phyloP scores from a whole-genome alignment of 2,113 vertebrate genomes.

The Panthera uncia region DNA sequence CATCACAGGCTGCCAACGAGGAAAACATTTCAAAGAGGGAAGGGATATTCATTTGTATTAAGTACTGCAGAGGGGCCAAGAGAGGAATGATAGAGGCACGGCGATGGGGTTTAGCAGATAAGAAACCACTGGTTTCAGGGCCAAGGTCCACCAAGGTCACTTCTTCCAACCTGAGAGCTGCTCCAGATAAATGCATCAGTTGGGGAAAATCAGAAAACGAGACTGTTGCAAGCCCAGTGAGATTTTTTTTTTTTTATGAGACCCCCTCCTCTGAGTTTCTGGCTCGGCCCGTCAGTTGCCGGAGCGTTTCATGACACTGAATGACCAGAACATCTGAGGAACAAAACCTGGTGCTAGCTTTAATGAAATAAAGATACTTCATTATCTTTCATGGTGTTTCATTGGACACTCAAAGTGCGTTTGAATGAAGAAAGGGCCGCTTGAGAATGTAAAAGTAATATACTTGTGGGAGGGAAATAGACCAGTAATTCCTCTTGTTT shows the following conservation, averaged over 20 bases:
- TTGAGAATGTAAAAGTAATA: constrained; percentile 54
- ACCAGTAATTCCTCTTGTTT: constrained; percentile 44
- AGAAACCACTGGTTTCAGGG: constrained; percentile 29
- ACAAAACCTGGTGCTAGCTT: not conserved
- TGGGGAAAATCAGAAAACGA: constrained; percentile 9
- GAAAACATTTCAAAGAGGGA: constrained; percentile 27
- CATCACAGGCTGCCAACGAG: not conserved
- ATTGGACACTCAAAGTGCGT: not conserved
- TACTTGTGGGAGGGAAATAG: constrained; percentile 52
- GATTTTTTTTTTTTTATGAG: not conserved
- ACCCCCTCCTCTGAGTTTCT: not conserved
- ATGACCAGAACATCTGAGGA: not conserved
- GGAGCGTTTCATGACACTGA: constrained; percentile 4
- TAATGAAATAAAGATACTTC: not conserved
- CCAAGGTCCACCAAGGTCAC: not conserved
- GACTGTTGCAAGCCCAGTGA: not conserved
- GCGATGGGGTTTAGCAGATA: not conserved
- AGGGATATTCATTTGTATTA: not conserved
- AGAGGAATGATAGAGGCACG: not conserved
- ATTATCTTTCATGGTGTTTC: not conserved
- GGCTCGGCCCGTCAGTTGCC: not conserved
- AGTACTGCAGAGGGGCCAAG: not conserved
- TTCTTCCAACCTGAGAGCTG: not conserved
- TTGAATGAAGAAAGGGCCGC: not conserved
- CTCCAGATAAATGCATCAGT: not conserved